Percentiles rank a stretch among this genome's conserved stretches.
These are phyloP conservation scores for Cerastis leucographa DNA, from an alignment of 2,888 invertebrate genomes.

Conservation along the genomic window DNA sequence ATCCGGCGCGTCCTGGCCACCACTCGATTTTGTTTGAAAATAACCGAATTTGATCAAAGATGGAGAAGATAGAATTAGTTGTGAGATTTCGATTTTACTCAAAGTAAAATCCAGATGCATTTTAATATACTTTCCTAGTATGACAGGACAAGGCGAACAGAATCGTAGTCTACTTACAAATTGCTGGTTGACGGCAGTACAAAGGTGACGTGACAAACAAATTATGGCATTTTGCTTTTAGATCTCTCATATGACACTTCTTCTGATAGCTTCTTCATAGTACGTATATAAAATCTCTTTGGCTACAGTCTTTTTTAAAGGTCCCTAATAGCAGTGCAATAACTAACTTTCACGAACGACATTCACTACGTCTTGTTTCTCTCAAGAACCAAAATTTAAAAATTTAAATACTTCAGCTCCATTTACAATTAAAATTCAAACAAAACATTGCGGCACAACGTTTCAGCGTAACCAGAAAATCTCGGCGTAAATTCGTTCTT, in stretches of 20 bases:
- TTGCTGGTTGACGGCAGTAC: not conserved
- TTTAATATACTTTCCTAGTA: not conserved
- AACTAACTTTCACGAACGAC: constrained; percentile 15
- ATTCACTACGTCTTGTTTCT: constrained; percentile 28
- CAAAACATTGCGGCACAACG: constrained; percentile 30
- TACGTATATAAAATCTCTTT: not conserved
- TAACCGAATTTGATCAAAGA: constrained; percentile 28
- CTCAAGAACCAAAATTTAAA: constrained; percentile 25
- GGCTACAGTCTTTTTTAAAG: not conserved
- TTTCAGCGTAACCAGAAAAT: constrained; percentile 20
- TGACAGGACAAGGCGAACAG: not conserved
- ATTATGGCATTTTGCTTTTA: not conserved
- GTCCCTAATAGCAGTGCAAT: not conserved
- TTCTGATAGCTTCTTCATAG: not conserved
- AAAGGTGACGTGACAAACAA: not conserved
- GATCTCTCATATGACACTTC: not conserved
- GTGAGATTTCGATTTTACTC: not conserved
- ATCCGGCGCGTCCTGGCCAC: constrained; percentile 48
- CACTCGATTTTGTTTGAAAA: constrained; percentile 31
- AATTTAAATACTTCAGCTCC: constrained; percentile 40
- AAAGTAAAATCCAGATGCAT: not conserved
- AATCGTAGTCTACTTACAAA: not conserved
- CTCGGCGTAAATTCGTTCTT: constrained; percentile 29
- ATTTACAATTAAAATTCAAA: constrained; percentile 56
- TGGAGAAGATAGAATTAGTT: not conserved